These are phyloP conservation scores for Drosophila rubida DNA, from an alignment of 2,888 invertebrate genomes.

Conservation along the genomic window DNA sequence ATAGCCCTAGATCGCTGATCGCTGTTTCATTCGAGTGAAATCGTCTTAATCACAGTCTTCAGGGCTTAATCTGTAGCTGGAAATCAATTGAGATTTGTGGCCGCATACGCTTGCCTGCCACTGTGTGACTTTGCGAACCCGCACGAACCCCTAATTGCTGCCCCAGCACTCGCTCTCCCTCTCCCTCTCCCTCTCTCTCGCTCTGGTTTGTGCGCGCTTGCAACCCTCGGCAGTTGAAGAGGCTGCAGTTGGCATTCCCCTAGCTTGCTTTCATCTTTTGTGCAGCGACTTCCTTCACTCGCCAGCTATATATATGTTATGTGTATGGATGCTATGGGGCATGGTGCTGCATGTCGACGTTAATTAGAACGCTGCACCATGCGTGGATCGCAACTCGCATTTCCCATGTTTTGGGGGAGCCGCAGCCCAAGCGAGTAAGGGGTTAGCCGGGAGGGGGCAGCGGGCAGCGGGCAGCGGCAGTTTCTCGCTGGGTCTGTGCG, in stretches of 20 bases:
- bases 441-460: background rate
- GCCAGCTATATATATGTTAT: slow-evolving; percentile 23
- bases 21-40: slow-evolving; percentile 2
- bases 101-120: background rate
- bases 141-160: slow-evolving; percentile 57
- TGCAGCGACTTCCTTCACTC: slow-evolving; percentile 44
- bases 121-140: slow-evolving; percentile 43
- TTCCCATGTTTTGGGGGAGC: slow-evolving; percentile 2
- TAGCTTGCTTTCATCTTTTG: slow-evolving; percentile 68
- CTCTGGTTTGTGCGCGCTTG: slow-evolving; percentile 4
- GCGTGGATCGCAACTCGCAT: slow-evolving; percentile 47
- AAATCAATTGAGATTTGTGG: slow-evolving; percentile 1
- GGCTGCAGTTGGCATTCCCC: slow-evolving; percentile 38
- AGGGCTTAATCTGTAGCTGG: slow-evolving; percentile 1
- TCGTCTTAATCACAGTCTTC: background rate
- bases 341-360: slow-evolving; percentile 57
- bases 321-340: slow-evolving; percentile 18
- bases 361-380: slow-evolving; percentile 77
- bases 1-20: background rate
- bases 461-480: background rate
- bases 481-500: slow-evolving; percentile 19
- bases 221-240: slow-evolving; percentile 26
- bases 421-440: background rate
- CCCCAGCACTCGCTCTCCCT: slow-evolving; percentile 9
- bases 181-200: background rate